Evolutionary conservation across 2,113 vertebrate genomes (phyloP).

Genomic region (Pelmatolapia mariae): DNA sequence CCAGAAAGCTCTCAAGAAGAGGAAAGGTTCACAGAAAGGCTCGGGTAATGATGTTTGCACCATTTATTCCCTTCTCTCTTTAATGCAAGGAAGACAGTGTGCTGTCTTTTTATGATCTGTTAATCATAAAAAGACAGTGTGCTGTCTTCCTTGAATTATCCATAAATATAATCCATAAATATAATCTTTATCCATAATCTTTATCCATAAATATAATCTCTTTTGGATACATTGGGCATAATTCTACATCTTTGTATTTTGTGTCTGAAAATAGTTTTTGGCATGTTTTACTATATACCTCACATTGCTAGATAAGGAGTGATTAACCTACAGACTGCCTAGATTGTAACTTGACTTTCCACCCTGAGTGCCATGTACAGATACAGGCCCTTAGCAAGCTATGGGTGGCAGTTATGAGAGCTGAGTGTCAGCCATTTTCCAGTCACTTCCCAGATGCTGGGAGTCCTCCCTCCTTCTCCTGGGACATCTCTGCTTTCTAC

Average conservation of each 20-base stretch:
- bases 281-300: neutral
- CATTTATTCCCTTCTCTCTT: neutral
- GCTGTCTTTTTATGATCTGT: neutral
- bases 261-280: neutral
- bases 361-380: neutral
- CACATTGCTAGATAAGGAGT: neutral
- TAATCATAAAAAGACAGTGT: neutral
- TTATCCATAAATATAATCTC: neutral
- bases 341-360: neutral
- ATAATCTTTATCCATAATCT: neutral
- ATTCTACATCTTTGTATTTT: neutral
- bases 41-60: conserved; percentile 74
- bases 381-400: neutral
- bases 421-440: neutral
- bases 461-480: neutral
- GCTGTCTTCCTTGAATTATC: neutral
- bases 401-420: neutral
- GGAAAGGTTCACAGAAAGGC: conserved; percentile 96
- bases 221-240: neutral
- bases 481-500: neutral
- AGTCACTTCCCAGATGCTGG: neutral
- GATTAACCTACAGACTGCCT: neutral
- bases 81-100: neutral
- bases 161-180: neutral
- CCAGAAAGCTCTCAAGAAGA: conserved; percentile 94